These are phyloP conservation scores for Maniola jurtina DNA, from an alignment of 1,140 invertebrate genomes.

Conservation along the genomic window DNA sequence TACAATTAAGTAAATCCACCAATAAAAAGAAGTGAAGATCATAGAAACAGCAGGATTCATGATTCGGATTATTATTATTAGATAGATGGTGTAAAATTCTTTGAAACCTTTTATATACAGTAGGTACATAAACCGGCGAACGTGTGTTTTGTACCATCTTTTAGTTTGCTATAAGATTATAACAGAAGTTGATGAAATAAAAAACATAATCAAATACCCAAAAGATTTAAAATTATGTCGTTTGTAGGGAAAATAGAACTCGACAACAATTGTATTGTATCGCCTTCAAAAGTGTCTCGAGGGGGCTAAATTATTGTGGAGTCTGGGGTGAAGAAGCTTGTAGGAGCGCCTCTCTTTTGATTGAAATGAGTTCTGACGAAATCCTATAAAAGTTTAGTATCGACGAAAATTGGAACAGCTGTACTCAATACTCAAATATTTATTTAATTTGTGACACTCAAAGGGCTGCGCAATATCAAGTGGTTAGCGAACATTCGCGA, in stretches of 20 bases:
- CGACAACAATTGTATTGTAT: slow-evolving; percentile 1
- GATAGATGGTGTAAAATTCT: too few species aligned
- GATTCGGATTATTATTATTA: too few species aligned
- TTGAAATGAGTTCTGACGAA: slow-evolving; percentile 16
- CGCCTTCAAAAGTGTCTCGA: slow-evolving; percentile 1
- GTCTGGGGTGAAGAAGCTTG: slow-evolving; percentile 6
- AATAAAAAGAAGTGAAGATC: too few species aligned
- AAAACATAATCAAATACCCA: neutral
- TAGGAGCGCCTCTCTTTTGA: slow-evolving; percentile 3
- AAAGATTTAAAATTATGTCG: neutral
- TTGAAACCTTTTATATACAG: too few species aligned
- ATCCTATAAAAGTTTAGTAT: slow-evolving; percentile 25
- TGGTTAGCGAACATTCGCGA: neutral
- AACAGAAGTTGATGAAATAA: too few species aligned
- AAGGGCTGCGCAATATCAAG: slow-evolving; percentile 22
- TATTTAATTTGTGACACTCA: slow-evolving; percentile 38
- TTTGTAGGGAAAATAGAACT: neutral
- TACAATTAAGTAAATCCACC: too few species aligned
- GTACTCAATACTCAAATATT: slow-evolving; percentile 33
- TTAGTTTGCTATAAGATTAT: too few species aligned
- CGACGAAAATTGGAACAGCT: slow-evolving; percentile 29
- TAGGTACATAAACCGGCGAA: too few species aligned
- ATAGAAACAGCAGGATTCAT: too few species aligned
- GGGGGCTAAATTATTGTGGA: neutral
- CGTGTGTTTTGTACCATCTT: too few species aligned